These are phyloP conservation scores for Tragelaphus scriptus DNA, from an alignment of 2,113 vertebrate species.

Conservation along the genomic window DNA sequence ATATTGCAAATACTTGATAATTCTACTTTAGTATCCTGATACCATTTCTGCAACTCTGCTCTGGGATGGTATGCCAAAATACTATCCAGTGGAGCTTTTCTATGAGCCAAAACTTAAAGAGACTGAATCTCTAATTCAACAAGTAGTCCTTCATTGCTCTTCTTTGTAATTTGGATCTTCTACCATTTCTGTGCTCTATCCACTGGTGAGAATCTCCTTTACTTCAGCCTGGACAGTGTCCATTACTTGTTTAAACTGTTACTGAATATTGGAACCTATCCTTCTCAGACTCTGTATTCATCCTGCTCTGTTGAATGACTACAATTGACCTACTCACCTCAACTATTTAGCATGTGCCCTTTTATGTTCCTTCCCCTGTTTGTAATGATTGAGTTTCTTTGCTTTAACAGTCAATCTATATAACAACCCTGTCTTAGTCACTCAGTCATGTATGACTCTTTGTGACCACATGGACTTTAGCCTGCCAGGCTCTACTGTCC, in stretches of 20 bases:
- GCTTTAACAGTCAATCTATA: not conserved
- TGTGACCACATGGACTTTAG: not conserved
- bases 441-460: not conserved
- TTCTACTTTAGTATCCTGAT: not conserved
- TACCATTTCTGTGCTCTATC: not conserved
- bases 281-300: not conserved
- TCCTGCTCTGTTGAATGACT: not conserved
- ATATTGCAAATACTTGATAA: not conserved
- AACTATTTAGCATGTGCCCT: not conserved
- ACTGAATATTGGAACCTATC: not conserved
- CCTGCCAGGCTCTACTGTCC: not conserved
- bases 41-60: not conserved
- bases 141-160: not conserved
- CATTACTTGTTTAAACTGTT: not conserved
- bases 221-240: not conserved
- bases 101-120: not conserved
- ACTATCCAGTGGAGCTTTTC: not conserved
- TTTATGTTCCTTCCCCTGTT: not conserved
- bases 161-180: not conserved
- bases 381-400: constrained; percentile 8
- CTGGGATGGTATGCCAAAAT: not conserved
- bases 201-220: not conserved
- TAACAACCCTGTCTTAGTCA: not conserved
- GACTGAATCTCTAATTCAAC: not conserved
- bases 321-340: not conserved